Percentiles rank a stretch among this genome's conserved stretches.
These are phyloP conservation scores for Phortica magna DNA, from an alignment of 2,888 invertebrate genomes.

Conservation along the genomic window DNA sequence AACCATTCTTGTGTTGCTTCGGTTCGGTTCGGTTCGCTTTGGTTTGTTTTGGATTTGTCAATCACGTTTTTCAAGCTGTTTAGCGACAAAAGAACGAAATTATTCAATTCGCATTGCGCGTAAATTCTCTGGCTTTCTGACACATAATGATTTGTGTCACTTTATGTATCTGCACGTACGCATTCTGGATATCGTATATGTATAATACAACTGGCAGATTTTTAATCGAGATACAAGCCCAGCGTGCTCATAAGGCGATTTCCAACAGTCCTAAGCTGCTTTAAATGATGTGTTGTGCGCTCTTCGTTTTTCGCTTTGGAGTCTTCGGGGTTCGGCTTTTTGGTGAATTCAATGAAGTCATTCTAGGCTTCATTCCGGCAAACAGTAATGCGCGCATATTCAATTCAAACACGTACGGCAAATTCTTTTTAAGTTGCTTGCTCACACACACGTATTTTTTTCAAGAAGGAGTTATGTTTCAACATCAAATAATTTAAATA, in stretches of 20 bases:
- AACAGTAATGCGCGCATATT: neutral
- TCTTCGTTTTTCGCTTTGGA: neutral
- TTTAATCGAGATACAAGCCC: neutral
- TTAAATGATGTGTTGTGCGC: neutral
- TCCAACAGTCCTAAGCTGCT: conserved; percentile 6
- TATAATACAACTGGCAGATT: neutral
- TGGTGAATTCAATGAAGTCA: conserved; percentile 11
- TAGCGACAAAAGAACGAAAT: neutral
- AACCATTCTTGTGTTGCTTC: conserved; percentile 32
- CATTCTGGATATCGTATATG: conserved; percentile 42
- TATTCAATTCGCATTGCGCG: conserved; percentile 9
- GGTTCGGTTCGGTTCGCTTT: no score
- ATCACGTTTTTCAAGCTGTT: conserved; percentile 35
- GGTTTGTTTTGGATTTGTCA: conserved; percentile 27
- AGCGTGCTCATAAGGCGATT: conserved; percentile 3
- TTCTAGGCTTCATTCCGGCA: neutral
- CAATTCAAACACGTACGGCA: neutral
- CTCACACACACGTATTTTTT: neutral
- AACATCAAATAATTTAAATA: no score
- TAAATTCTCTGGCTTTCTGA: neutral
- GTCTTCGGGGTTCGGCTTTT: neutral
- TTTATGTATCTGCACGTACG: conserved; percentile 63
- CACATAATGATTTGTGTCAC: conserved; percentile 29
- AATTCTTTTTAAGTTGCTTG: conserved; percentile 4
- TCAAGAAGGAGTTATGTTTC: no score